Percentiles rank a stretch among this genome's conserved stretches.
Evolutionary conservation across 2,113 vertebrate species (phyloP).

Genomic region (Protobothrops flavoviridis): DNA sequence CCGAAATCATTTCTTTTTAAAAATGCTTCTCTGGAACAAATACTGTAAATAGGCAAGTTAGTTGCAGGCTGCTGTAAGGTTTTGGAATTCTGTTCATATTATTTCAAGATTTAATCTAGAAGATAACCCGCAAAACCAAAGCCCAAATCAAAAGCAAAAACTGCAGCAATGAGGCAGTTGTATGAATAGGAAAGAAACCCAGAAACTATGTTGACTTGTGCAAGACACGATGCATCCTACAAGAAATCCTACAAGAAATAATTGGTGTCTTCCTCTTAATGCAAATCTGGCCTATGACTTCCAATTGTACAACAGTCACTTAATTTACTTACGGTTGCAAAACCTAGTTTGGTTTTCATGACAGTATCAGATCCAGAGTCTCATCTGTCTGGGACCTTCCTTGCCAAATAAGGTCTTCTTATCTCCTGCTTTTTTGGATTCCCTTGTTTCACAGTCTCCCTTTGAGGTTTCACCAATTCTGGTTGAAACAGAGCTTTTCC

Average conservation of each 20-base stretch:
- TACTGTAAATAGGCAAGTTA: neutral
- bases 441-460: neutral
- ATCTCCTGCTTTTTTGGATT: neutral
- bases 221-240: neutral
- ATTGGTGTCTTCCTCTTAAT: neutral
- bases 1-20: neutral
- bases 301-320: neutral
- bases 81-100: neutral
- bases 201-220: neutral
- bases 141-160: neutral
- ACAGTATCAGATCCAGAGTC: neutral
- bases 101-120: neutral
- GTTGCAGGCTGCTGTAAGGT: neutral
- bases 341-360: neutral
- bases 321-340: neutral
- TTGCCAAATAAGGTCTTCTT: neutral
- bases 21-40: neutral
- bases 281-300: neutral
- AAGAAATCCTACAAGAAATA: neutral
- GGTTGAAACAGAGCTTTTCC: neutral
- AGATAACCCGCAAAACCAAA: neutral
- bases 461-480: fast-evolving
- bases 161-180: neutral
- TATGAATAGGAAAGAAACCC: neutral
- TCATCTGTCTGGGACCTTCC: no score